These are phyloP conservation scores for Heliconius aoede DNA, from an alignment of 2,888 invertebrate genomes.

Conservation along the genomic window DNA sequence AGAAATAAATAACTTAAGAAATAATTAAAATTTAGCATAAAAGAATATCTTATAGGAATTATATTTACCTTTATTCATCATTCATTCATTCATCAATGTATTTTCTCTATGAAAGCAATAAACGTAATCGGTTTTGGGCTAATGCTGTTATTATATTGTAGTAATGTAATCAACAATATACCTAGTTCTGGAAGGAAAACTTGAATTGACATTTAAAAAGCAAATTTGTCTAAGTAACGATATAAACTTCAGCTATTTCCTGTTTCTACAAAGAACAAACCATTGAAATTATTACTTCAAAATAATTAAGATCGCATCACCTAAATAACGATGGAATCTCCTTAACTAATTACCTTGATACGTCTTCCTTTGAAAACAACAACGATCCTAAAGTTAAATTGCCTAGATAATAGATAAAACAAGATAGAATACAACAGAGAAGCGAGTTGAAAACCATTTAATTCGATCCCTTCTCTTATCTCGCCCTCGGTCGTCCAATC, in stretches of 20 bases:
- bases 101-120: too few relatives aligned
- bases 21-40: too few relatives aligned
- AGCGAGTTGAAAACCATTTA: slow-evolving; percentile 41
- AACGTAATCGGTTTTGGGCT: too few relatives aligned
- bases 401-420: slow-evolving; percentile 38
- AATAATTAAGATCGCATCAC: slow-evolving; percentile 4
- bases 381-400: slow-evolving; percentile 25
- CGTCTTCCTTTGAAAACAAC: slow-evolving; percentile 8
- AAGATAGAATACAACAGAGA: slow-evolving; percentile 35
- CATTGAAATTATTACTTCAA: background rate
- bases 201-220: background rate
- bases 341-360: background rate
- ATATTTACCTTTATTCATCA: too few relatives aligned
- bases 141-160: too few relatives aligned
- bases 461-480: slow-evolving; percentile 44
- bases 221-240: background rate
- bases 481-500: slow-evolving; percentile 38
- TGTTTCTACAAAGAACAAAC: background rate
- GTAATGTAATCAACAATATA: too few relatives aligned
- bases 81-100: too few relatives aligned
- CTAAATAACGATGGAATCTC: background rate
- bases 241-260: background rate
- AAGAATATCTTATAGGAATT: too few relatives aligned
- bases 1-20: too few relatives aligned
- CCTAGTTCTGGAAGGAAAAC: too few relatives aligned